Percentiles rank a stretch among this genome's conserved stretches.
These are phyloP conservation scores for Papilio polyxenes DNA, from an alignment of 1,140 invertebrate genomes.

Conservation along the genomic window DNA sequence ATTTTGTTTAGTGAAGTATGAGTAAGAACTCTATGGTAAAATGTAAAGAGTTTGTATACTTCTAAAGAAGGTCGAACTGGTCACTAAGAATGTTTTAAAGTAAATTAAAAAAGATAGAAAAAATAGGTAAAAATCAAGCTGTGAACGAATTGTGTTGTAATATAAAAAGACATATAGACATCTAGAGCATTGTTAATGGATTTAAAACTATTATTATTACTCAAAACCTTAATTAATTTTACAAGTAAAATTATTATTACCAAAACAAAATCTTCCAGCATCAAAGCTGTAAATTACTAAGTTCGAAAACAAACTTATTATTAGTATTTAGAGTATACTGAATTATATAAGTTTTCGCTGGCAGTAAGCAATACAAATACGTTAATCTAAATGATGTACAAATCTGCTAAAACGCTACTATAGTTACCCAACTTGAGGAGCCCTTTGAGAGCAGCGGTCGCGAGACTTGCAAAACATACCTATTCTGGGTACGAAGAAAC, in stretches of 20 bases:
- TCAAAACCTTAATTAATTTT: too few relatives aligned
- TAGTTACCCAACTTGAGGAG: constrained; percentile 33
- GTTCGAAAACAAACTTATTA: background rate
- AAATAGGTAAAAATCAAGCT: too few relatives aligned
- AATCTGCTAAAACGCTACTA: constrained; percentile 36
- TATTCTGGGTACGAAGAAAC: background rate
- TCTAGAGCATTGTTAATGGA: too few relatives aligned
- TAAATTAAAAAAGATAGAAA: too few relatives aligned
- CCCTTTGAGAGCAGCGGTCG: constrained; percentile 35
- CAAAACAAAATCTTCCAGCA: background rate
- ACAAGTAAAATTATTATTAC: background rate
- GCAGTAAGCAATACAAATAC: background rate
- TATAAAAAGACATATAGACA: too few relatives aligned
- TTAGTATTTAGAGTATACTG: background rate
- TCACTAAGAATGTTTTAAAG: too few relatives aligned
- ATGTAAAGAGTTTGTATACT: background rate
- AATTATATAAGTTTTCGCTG: background rate
- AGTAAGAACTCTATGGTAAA: background rate
- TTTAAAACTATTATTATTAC: too few relatives aligned
- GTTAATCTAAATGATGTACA: constrained; percentile 21
- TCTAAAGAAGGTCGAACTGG: background rate
- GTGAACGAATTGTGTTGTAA: too few relatives aligned
- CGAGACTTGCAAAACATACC: constrained; percentile 7
- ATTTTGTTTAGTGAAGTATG: background rate
- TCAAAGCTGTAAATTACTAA: background rate